A percentile compares a stretch with the other conserved stretches of the same genome.
phyloP scores from a whole-genome alignment of 1,140 invertebrate species.

The Cyclina sinensis region DNA sequence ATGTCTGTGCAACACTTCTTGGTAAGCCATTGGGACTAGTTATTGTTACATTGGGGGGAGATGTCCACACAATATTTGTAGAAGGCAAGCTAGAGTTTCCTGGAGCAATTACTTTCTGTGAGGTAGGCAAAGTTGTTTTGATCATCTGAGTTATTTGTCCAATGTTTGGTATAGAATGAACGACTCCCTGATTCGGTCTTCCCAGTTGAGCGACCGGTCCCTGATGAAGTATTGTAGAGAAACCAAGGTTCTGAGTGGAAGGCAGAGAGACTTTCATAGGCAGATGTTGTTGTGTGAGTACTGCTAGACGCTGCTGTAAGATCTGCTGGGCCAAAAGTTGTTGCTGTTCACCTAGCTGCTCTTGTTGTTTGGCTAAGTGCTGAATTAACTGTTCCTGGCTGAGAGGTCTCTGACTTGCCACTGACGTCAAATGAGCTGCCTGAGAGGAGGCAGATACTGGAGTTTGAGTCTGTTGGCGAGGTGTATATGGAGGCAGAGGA shows the following conservation, averaged over 20 bases:
- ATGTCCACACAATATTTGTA: slow-evolving; percentile 60
- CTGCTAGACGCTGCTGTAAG: slow-evolving; percentile 39
- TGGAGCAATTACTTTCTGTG: slow-evolving; percentile 25
- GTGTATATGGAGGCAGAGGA: slow-evolving; percentile 60
- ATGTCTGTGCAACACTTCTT: slow-evolving; percentile 12
- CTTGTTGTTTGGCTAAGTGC: slow-evolving; percentile 38
- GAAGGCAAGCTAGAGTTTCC: slow-evolving; percentile 13
- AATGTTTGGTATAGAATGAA: slow-evolving; percentile 43
- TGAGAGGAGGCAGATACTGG: neutral
- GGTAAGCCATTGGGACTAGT: slow-evolving; percentile 53
- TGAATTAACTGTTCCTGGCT: slow-evolving; percentile 36
- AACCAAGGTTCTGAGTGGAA: slow-evolving; percentile 42
- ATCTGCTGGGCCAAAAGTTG: slow-evolving; percentile 37
- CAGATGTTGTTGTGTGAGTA: slow-evolving; percentile 15
- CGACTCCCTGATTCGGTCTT: slow-evolving; percentile 9
- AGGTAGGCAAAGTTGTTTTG: slow-evolving; percentile 37
- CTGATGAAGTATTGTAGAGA: slow-evolving; percentile 53
- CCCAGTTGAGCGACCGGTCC: slow-evolving; percentile 45
- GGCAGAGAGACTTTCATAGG: slow-evolving; percentile 25
- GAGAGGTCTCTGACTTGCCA: neutral
- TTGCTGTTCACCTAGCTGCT: slow-evolving; percentile 49
- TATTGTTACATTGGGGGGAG: slow-evolving; percentile 56
- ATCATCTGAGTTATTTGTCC: slow-evolving; percentile 42
- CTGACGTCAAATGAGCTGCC: neutral
- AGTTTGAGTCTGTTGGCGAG: neutral